phyloP scores from a whole-genome alignment of 2,888 invertebrate genomes.

The Oscheius sp. region DNA sequence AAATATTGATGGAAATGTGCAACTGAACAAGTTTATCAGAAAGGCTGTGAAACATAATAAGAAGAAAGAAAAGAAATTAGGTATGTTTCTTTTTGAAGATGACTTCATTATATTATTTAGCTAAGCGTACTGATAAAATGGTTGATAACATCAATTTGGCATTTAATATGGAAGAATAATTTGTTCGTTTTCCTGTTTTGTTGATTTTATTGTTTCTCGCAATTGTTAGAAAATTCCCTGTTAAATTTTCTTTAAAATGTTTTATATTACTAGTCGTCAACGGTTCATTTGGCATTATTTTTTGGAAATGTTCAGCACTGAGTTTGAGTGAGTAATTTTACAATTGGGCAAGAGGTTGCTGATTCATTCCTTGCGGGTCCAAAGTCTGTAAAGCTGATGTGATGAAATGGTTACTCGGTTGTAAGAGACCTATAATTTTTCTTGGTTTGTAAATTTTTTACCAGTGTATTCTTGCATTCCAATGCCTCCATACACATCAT shows the following conservation, averaged over 20 bases:
- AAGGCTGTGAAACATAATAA: constrained; percentile 64
- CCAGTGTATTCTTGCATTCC: not conserved
- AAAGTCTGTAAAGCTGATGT: not conserved
- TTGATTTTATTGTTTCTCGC: not conserved
- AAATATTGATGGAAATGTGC: constrained; percentile 61
- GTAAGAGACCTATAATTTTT: not conserved
- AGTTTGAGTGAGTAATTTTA: not conserved
- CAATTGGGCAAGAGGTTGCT: constrained; percentile 18
- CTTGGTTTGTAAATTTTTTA: not conserved
- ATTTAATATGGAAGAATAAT: not conserved
- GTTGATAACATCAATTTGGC: constrained; percentile 15
- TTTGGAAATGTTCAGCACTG: not conserved
- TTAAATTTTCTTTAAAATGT: not conserved
- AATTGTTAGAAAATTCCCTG: constrained; percentile 12
- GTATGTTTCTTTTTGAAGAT: constrained; percentile 15
- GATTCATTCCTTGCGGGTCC: constrained; percentile 4
- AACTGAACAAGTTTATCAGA: constrained; percentile 61
- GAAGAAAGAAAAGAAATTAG: constrained; percentile 55
- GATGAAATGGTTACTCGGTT: not conserved
- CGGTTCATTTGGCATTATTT: no score
- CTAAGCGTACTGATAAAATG: constrained; percentile 24
- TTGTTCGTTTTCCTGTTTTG: constrained; percentile 11
- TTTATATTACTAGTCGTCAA: not conserved
- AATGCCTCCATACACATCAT: constrained; percentile 8
- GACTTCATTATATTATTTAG: constrained; percentile 25